Base-by-base conservation (phyloP, 2,888 invertebrate species). In the Athrips mouffetella region DNA sequence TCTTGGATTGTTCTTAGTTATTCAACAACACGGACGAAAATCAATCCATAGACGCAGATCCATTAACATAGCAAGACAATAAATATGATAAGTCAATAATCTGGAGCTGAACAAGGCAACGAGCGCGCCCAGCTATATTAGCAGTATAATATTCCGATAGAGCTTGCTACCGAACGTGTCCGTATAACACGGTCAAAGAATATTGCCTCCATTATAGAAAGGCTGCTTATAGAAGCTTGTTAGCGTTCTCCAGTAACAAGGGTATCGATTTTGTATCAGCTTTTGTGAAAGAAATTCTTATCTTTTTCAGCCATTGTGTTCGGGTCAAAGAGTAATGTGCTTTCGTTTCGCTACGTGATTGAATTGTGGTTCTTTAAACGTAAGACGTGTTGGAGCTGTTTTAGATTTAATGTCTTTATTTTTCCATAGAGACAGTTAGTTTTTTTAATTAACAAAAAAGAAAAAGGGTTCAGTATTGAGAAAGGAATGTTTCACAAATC, bases 61-160 rank as follows among this genome's bases (percentile, higher is more conserved):
- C 31, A 50, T 50, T 44, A 44, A 25, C 27, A 30, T 45, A 47
- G 31, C 10, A 37, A 11, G 33, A 0, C 29, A 29, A 45, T 51
- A 48, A 51, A 56, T 53, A 56, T 58, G 58, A 63, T 55, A 62
- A 63, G 55, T 58, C 42, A 45, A 55, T 58, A 52, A 60, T 56
- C 54, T 53, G 52, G 44, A 52, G 48, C 63, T 62, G 65, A 73
- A 71, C 64, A 58, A 59, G 59, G 52, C 54, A 52, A 45, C 57
- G 55, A 50, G 56, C 46, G 39, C 33, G 47, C 42, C 44, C 50
- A 48, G 49, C 47, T 51, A 53, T 51, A 45, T 62, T 53, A 53
- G 58, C 57, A 61, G 74, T 72, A 76, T 79, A 76, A 77, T 76
- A 74, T 68, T 68, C 63, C 70, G 60, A 76, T 47, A 47, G 47